phyloP scores from a whole-genome alignment of 2,888 invertebrate genomes.

The Pycnomerus fuliginosus region DNA sequence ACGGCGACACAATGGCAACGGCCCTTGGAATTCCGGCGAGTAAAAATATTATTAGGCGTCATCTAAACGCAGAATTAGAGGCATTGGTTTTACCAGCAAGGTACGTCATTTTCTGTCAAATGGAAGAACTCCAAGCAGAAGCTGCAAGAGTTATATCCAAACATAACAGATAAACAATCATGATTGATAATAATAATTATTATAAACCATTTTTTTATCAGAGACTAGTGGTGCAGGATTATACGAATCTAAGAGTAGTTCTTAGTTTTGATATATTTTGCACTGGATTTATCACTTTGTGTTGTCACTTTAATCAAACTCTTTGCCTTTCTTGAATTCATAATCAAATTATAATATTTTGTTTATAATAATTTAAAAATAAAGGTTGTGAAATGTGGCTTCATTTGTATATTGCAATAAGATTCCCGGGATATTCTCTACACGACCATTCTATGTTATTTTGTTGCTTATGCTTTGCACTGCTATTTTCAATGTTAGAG shows the following conservation, averaged over 20 bases:
- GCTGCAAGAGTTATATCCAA: slow-evolving; percentile 68
- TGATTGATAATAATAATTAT: slow-evolving; percentile 25
- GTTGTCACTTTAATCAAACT: slow-evolving; percentile 30
- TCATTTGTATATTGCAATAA: slow-evolving; percentile 13
- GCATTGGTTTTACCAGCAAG: slow-evolving; percentile 89
- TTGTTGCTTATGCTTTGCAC: slow-evolving; percentile 47
- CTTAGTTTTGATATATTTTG: background rate
- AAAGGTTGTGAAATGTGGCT: slow-evolving; percentile 43
- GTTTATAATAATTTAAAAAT: slow-evolving; percentile 38
- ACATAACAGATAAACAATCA: slow-evolving; percentile 54
- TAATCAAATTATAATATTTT: slow-evolving; percentile 33
- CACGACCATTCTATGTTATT: slow-evolving; percentile 51
- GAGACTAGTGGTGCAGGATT: no score
- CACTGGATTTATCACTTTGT: slow-evolving; percentile 10
- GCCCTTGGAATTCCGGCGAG: slow-evolving; percentile 89
- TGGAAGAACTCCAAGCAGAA: slow-evolving; percentile 80
- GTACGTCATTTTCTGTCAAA: slow-evolving; percentile 85
- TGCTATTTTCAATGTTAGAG: slow-evolving; percentile 40
- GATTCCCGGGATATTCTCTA: slow-evolving; percentile 33
- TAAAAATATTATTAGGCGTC: slow-evolving; percentile 89
- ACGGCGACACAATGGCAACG: slow-evolving; percentile 92
- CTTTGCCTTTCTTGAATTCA: slow-evolving; percentile 32
- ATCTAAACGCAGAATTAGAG: slow-evolving; percentile 88
- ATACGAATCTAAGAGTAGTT: no score
- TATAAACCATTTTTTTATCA: no score